phyloP scores from a whole-genome alignment of 2,888 invertebrate genomes.

The Andrena marginata region DNA sequence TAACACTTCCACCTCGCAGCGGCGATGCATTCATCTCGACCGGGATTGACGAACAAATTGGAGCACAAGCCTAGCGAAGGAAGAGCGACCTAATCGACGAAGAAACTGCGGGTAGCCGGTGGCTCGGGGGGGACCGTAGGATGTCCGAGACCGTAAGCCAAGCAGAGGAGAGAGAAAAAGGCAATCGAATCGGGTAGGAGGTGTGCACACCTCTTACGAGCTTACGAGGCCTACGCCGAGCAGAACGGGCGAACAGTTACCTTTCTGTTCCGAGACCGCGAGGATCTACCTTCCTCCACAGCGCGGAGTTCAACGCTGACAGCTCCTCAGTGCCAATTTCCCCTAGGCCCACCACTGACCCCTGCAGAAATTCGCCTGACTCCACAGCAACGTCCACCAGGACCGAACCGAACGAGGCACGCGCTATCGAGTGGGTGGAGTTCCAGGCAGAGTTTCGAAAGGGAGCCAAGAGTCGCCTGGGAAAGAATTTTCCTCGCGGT shows the following conservation, averaged over 20 bases:
- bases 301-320: conserved; percentile 40
- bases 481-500: conserved; percentile 21
- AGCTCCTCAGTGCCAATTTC: conserved; percentile 55
- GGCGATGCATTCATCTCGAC: neutral
- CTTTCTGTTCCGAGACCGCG: conserved; percentile 82
- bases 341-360: too few relatives aligned
- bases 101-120: conserved; percentile 14
- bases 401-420: too few relatives aligned
- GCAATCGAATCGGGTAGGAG: conserved; percentile 76
- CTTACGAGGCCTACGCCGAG: conserved; percentile 68
- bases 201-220: conserved; percentile 66
- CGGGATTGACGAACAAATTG: neutral
- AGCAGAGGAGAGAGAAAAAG: conserved; percentile 67
- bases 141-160: conserved; percentile 24
- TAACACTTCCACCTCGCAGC: too few relatives aligned
- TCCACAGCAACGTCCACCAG: too few relatives aligned
- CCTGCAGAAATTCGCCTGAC: neutral
- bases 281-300: conserved; percentile 77
- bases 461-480: neutral
- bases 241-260: conserved; percentile 79
- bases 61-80: neutral
- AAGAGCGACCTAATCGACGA: conserved; percentile 10
- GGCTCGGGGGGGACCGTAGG: conserved; percentile 26
- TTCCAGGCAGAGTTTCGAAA: neutral
- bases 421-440: neutral